Percentiles rank a stretch among this genome's conserved stretches.
These are phyloP conservation scores for Luidia sarsii DNA, from an alignment of 53 echinoderm and acorn worm genomes.

Conservation along the genomic window DNA sequence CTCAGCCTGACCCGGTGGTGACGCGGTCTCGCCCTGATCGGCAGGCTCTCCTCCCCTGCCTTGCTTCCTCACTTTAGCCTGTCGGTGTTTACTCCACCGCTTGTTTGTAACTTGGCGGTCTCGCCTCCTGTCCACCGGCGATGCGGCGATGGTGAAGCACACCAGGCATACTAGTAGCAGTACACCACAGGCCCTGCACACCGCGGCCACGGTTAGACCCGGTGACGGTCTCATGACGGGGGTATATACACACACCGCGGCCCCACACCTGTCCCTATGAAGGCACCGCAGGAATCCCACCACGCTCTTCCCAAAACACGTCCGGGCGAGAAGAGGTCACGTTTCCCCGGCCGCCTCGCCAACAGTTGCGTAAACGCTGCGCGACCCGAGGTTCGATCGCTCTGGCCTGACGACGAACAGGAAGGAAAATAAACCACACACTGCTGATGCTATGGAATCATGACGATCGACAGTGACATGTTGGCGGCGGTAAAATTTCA, in stretches of 20 bases:
- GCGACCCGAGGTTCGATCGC: conserved; percentile 38
- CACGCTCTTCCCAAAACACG: too few species aligned
- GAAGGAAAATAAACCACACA: conserved; percentile 6
- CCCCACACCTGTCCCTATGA: conserved; percentile 9
- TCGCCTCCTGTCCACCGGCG: conserved; percentile 11
- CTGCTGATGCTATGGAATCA: conserved; percentile 12
- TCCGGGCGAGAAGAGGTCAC: conserved; percentile 23
- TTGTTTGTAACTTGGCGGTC: not conserved
- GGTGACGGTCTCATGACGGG: conserved; percentile 49
- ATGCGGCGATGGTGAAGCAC: conserved; percentile 27
- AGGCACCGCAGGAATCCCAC: too few species aligned
- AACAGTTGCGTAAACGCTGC: conserved; percentile 46
- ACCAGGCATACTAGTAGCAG: conserved; percentile 17
- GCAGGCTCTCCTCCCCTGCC: not conserved
- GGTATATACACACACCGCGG: too few species aligned
- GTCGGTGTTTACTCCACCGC: conserved; percentile 21
- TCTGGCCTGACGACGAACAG: not conserved
- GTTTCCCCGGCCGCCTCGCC: conserved; percentile 13
- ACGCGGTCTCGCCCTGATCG: not conserved
- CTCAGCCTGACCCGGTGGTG: conserved; percentile 32
- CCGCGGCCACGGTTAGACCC: conserved; percentile 27
- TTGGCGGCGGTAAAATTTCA: conserved; percentile 15
- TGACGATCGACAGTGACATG: conserved; percentile 30
- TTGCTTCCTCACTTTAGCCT: conserved; percentile 6
- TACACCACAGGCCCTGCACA: conserved; percentile 23